Conservation (phyloP, 2,888 invertebrate species). For the Iphiclides podalirius region DNA sequence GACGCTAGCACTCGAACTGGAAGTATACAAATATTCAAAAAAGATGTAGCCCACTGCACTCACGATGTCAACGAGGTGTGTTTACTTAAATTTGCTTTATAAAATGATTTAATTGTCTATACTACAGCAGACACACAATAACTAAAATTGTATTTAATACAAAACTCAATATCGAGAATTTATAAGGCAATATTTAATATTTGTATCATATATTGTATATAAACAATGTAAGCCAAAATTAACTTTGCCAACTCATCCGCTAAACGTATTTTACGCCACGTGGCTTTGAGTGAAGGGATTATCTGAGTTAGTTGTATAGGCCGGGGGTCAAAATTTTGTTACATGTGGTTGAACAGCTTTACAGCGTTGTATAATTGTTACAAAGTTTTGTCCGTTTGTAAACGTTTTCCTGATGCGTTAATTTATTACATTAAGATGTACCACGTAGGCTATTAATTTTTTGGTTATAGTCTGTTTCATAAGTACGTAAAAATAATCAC, state of each 20-base stretch:
- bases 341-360: neutral
- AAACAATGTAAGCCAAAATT: neutral
- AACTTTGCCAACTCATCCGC: neutral
- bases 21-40: neutral
- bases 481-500: no score
- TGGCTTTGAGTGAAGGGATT: neutral
- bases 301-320: neutral
- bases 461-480: no score
- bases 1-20: slow-evolving; percentile 30
- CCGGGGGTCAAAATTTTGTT: neutral
- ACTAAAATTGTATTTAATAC: no score
- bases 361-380: neutral
- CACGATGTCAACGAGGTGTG: slow-evolving; percentile 57
- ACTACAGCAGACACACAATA: no score
- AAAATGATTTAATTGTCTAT: no score
- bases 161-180: no score
- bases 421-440: no score
- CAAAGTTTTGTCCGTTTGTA: neutral
- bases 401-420: no score
- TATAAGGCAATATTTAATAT: no score
- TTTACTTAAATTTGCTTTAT: no score
- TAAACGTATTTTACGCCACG: neutral
- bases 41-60: slow-evolving; percentile 38
- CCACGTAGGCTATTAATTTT: no score
- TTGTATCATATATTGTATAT: no score